A percentile compares a stretch with the other conserved stretches of the same genome.
Conservation (phyloP, 2,113 vertebrate genomes). For the Arvicanthis niloticus region DNA sequence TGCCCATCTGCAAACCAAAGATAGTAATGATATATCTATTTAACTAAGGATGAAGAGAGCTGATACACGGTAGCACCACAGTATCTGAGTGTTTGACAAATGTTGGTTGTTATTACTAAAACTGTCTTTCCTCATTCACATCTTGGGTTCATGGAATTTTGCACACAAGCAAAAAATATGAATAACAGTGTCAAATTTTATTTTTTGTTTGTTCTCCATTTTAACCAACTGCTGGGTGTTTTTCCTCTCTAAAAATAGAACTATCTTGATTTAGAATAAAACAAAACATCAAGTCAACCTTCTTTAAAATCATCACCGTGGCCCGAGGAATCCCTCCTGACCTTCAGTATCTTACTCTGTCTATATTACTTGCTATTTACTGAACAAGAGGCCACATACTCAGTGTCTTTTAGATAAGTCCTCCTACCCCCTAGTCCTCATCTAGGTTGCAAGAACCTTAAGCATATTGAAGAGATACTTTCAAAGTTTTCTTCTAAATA, state of each 20-base stretch:
- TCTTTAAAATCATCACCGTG: not conserved
- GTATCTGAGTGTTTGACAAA: not conserved
- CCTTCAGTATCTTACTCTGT: not conserved
- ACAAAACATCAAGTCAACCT: conserved; percentile 20
- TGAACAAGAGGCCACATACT: not conserved
- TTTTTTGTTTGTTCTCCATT: conserved; percentile 39
- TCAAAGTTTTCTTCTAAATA: not conserved
- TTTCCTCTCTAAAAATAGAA: conserved; percentile 56
- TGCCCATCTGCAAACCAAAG: conserved; percentile 10
- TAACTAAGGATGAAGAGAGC: conserved; percentile 12
- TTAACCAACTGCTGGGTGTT: not conserved
- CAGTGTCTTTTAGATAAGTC: not conserved
- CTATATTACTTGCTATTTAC: not conserved
- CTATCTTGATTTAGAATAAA: conserved; percentile 28
- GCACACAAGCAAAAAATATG: conserved; percentile 18
- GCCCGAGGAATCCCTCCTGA: not conserved
- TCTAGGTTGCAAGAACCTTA: not conserved
- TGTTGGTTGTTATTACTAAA: not conserved
- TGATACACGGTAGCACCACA: not conserved
- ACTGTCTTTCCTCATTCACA: not conserved
- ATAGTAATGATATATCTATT: not conserved
- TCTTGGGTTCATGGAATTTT: conserved; percentile 1
- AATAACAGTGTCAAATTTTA: conserved; percentile 17
- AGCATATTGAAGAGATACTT: not conserved
- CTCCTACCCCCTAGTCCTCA: not conserved